Base-by-base conservation (phyloP, 2,797 vertebrate genomes). In the Sebastolobus altivelis region DNA sequence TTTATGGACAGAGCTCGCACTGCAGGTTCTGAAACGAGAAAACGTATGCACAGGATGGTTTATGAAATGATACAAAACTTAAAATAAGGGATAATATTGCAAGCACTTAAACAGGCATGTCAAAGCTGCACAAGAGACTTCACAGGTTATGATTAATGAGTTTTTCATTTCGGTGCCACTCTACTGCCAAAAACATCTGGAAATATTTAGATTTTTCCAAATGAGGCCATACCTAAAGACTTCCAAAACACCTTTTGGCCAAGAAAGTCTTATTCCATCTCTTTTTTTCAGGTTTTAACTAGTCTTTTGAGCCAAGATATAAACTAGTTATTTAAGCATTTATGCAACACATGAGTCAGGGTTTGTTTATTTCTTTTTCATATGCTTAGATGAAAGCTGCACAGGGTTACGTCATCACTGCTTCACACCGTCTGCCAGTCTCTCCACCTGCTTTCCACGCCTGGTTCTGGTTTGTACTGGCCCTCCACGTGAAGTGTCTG, bases 391-490 rank as follows among this genome's bases (percentile, higher is more conserved):
- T 61, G 33, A 84, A 87, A 75, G 25, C 70, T 27, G 18, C 77
- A 81, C 38, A 52, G 18, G 0, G 40, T 82, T 87, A 87, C 80
- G 69, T 87, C 77, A 86, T 72, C n/a, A 75, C 52, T 52, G 38
- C 22, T 65, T 75, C 37, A 69, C 60, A 71, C 43, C 22, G 63
- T 75, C 66, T 78, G 72, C 65, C 80, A 37, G 73, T 62, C 82
- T 72, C 68, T 83, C 65, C 87, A 91, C 90, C 90, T 92, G 86
- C 72, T 70, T 63, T 73, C 76, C 83, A 77, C 72, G 18, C 71
- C 83, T 81, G 87, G 55, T 59, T 83, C 55, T 77, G 70, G 70
- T 81, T 68, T 37, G 14, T 13, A 8, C 69, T 72, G 37, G 25
- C 67, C 40, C 8, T 87, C 72, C 73, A 79, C 9, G 1, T 74